Conservation (phyloP, 2,888 invertebrate genomes). For the Sesamia inferens region DNA sequence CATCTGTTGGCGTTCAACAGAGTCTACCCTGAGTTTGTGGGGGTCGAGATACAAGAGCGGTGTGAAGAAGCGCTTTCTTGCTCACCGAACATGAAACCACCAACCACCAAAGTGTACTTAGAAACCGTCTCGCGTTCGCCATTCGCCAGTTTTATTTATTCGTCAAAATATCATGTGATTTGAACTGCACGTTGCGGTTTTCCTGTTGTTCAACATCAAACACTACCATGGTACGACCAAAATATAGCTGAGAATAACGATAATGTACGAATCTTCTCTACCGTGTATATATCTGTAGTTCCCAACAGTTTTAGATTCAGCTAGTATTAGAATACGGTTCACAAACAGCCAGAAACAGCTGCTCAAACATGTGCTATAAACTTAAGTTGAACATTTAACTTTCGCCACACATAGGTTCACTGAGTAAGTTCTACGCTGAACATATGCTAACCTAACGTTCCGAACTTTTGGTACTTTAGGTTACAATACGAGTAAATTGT, state of each 20-base stretch:
- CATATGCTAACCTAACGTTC: constrained; percentile 9
- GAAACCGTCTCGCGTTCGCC: not conserved
- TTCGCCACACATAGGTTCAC: constrained; percentile 10
- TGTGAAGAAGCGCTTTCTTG: not conserved
- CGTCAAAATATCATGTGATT: not conserved
- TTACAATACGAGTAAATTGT: constrained; percentile 24
- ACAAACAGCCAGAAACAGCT: constrained; percentile 4
- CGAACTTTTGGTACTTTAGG: constrained; percentile 28
- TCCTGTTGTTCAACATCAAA: too few species aligned
- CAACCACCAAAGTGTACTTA: not conserved
- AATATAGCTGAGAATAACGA: too few species aligned
- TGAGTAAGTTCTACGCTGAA: constrained; percentile 26
- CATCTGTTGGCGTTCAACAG: too few species aligned
- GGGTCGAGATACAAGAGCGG: not conserved
- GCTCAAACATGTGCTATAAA: constrained; percentile 18
- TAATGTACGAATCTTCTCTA: too few species aligned
- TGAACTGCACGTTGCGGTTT: not conserved
- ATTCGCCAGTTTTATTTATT: not conserved
- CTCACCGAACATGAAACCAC: not conserved
- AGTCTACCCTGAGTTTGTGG: not conserved
- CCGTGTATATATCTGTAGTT: not conserved
- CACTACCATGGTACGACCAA: too few species aligned
- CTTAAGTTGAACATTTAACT: constrained; percentile 13
- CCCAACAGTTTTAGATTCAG: not conserved
- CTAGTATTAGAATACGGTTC: not conserved